Conservation (phyloP, 2,888 invertebrate species). For the Leptura quadrifasciata region DNA sequence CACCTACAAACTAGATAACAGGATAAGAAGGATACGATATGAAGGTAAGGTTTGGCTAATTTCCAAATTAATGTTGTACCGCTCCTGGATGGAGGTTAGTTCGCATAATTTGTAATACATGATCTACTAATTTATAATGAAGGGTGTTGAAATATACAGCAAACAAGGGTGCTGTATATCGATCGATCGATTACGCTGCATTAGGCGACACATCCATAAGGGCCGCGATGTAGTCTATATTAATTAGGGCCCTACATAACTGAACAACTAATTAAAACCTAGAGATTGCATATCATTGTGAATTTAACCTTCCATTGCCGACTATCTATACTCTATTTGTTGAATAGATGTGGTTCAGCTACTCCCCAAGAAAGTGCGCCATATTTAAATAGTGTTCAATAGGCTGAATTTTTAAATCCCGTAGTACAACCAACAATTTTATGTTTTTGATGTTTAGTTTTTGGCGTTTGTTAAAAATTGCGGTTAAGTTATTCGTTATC, state of each 20-base stretch:
- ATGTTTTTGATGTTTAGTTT: too few species aligned
- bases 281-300: not conserved
- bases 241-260: not conserved
- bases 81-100: constrained; percentile 9
- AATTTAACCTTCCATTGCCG: too few species aligned
- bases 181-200: constrained; percentile 14
- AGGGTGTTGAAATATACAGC: constrained; percentile 25
- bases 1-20: constrained; percentile 27
- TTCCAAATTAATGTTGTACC: constrained; percentile 33
- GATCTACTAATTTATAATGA: constrained; percentile 29
- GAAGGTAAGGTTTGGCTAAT: constrained; percentile 35
- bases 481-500: too few species aligned
- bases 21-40: constrained; percentile 26
- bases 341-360: too few species aligned
- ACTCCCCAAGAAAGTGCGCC: too few species aligned
- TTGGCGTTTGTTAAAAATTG: too few species aligned
- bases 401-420: too few species aligned
- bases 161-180: constrained; percentile 2
- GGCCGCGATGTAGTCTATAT: not conserved
- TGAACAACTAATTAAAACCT: not conserved
- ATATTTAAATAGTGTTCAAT: too few species aligned
- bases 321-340: too few species aligned
- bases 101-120: constrained; percentile 21
- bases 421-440: too few species aligned
- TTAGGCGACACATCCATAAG: not conserved